phyloP scores from a whole-genome alignment of 2,888 invertebrate species.

The Koerneria pararmatus region DNA sequence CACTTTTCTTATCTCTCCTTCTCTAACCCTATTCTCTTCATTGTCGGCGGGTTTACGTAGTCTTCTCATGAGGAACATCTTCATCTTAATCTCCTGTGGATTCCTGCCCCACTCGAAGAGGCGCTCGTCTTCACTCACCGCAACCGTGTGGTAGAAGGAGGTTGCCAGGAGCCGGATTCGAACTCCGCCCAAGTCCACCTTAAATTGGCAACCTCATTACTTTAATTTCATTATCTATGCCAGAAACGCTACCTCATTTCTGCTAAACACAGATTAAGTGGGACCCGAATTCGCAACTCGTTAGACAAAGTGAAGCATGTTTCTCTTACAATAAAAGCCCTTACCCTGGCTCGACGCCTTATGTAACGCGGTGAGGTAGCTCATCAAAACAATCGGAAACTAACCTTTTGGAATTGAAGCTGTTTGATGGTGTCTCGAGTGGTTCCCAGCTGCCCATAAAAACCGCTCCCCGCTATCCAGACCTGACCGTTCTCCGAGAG shows the following conservation, averaged over 20 bases:
- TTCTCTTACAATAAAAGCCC: too few relatives aligned
- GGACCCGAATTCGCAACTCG: too few relatives aligned
- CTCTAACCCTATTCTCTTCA: slow-evolving; percentile 27
- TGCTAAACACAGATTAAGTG: too few relatives aligned
- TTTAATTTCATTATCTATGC: too few relatives aligned
- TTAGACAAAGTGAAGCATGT: too few relatives aligned
- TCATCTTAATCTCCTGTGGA: slow-evolving; percentile 50
- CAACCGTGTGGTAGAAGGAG: slow-evolving; percentile 49
- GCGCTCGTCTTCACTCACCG: slow-evolving; percentile 35
- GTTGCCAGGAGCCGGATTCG: slow-evolving; percentile 16
- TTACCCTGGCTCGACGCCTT: too few relatives aligned
- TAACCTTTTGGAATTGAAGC: slow-evolving; percentile 20
- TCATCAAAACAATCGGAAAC: slow-evolving; percentile 26
- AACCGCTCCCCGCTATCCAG: slow-evolving; percentile 32
- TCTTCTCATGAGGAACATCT: slow-evolving; percentile 42
- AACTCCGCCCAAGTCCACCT: slow-evolving; percentile 1
- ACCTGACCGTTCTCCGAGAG: slow-evolving; percentile 32
- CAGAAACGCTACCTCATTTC: too few relatives aligned
- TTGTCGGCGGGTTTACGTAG: too few relatives aligned
- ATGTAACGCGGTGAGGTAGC: slow-evolving; percentile 14
- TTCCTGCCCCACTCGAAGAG: slow-evolving; percentile 50
- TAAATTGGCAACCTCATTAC: too few relatives aligned
- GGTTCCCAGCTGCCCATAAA: slow-evolving; percentile 40
- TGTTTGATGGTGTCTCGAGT: slow-evolving; percentile 37
- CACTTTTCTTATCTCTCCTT: slow-evolving; percentile 8